Percentiles rank a stretch among this genome's conserved stretches.
phyloP scores from a whole-genome alignment of 1,140 invertebrate species.

The Megalonaias nervosa region DNA sequence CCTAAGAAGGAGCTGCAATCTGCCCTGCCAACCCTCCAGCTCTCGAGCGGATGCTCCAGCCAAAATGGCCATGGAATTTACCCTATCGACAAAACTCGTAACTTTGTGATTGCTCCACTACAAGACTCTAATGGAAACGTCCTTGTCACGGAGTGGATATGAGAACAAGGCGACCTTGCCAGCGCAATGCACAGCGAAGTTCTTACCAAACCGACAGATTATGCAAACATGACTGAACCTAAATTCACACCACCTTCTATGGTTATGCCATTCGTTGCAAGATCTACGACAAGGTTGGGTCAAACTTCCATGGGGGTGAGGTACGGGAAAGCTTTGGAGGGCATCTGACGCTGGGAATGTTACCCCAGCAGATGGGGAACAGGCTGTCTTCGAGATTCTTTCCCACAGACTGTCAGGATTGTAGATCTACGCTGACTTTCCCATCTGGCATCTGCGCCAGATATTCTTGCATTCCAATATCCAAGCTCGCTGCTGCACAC shows the following conservation, averaged over 20 bases:
- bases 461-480: too few relatives aligned
- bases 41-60: background rate
- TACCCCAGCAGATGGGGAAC: too few relatives aligned
- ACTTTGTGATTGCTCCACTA: background rate
- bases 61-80: slow-evolving; percentile 1
- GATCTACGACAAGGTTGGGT: slow-evolving; percentile 7
- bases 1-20: background rate
- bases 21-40: background rate
- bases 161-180: too few relatives aligned
- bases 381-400: too few relatives aligned
- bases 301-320: background rate
- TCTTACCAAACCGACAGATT: background rate
- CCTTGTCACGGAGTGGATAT: too few relatives aligned
- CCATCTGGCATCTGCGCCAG: too few relatives aligned
- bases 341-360: background rate
- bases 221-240: background rate
- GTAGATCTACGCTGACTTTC: background rate
- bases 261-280: background rate
- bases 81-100: background rate
- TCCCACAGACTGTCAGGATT: too few relatives aligned
- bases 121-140: background rate
- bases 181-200: too few relatives aligned
- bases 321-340: background rate
- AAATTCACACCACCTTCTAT: background rate
- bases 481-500: too few relatives aligned